Percentiles rank a stretch among this genome's conserved stretches.
These are phyloP conservation scores for Bradypus variegatus DNA, from an alignment of 2,797 vertebrate genomes.

Conservation along the genomic window DNA sequence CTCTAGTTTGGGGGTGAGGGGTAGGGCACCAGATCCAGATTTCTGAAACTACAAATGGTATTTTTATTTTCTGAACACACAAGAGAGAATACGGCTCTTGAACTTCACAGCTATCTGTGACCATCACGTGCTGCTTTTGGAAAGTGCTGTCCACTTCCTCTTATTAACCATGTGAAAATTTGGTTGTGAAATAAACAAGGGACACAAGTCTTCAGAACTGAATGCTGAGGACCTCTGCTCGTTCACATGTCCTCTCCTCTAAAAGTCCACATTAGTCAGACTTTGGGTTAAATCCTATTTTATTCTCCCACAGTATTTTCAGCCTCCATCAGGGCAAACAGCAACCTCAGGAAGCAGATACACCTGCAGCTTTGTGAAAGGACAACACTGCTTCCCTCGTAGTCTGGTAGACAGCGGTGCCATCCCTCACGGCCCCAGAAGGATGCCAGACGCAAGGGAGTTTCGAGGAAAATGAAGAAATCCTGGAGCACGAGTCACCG, in stretches of 20 bases:
- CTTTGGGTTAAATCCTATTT: neutral
- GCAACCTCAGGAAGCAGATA: neutral
- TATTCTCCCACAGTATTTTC: neutral
- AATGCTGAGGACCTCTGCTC: neutral
- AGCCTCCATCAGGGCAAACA: neutral
- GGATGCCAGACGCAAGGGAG: neutral
- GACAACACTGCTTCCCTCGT: neutral
- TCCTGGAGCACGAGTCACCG: neutral
- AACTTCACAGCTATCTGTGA: too few species aligned
- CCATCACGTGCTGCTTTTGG: neutral
- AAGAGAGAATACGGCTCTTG: neutral
- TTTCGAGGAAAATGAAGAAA: neutral
- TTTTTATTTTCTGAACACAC: neutral
- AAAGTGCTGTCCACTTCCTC: neutral
- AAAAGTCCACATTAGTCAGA: neutral
- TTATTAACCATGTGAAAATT: neutral
- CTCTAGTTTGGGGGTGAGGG: neutral
- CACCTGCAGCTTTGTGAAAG: neutral
- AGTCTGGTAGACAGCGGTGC: fast-evolving
- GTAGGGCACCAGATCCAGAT: neutral
- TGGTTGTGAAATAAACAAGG: neutral
- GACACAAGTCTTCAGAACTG: neutral
- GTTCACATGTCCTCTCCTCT: neutral
- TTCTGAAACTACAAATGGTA: neutral
- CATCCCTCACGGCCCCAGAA: neutral